phyloP scores from a whole-genome alignment of 2,888 invertebrate genomes.

The Unio pictorum region DNA sequence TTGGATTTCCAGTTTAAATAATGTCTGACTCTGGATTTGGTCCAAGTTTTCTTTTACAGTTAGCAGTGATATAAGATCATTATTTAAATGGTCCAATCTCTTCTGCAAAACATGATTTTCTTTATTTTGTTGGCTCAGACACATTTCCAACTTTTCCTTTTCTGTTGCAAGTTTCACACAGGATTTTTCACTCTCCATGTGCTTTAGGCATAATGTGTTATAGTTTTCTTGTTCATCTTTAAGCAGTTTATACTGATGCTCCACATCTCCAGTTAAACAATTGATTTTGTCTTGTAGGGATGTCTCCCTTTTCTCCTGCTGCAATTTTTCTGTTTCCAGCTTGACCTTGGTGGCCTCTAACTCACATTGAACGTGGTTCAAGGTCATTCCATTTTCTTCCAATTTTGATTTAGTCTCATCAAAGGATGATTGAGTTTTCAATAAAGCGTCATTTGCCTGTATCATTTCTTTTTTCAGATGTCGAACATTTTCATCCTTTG shows the following conservation, averaged over 20 bases:
- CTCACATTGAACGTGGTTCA: neutral
- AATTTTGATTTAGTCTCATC: too few species aligned
- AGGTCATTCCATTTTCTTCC: neutral
- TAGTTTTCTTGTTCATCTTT: too few species aligned
- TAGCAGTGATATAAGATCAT: too few species aligned
- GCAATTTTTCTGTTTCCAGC: neutral
- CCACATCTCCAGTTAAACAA: neutral
- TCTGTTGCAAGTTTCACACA: neutral
- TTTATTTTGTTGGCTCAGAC: neutral
- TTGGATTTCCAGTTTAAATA: too few species aligned
- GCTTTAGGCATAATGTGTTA: neutral
- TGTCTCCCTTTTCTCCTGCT: slow-evolving; percentile 9
- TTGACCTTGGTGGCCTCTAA: slow-evolving; percentile 1
- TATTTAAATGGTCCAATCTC: too few species aligned
- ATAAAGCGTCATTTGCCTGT: neutral
- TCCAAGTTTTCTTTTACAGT: too few species aligned
- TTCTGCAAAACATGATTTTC: neutral
- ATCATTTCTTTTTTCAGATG: slow-evolving; percentile 1
- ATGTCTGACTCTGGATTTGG: too few species aligned
- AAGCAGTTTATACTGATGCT: too few species aligned
- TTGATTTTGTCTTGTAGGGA: slow-evolving; percentile 1
- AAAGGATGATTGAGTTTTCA: too few species aligned
- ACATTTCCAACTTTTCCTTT: neutral
- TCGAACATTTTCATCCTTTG: slow-evolving; percentile 1
- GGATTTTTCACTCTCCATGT: neutral